Evolutionary conservation across 1,140 invertebrate genomes (phyloP), one percentile per base, ranked within the genome.

Genomic region (Liolophura sinensis): DNA sequence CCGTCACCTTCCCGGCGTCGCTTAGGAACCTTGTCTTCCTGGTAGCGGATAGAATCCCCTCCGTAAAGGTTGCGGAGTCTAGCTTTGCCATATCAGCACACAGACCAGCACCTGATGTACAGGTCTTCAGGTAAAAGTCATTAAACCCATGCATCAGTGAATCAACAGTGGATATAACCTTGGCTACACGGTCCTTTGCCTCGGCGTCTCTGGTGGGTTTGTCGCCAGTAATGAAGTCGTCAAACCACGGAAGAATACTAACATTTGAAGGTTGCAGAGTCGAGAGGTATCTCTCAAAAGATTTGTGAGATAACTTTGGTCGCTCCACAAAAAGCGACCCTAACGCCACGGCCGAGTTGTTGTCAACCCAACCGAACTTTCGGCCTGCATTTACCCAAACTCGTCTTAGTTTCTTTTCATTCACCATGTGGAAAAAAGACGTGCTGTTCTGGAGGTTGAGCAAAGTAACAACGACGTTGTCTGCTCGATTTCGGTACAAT

Each of bases 81-180:
- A 56, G 56, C 0, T 50, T 49, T 4, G 71, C 62, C 64, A 79
- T 68, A 5, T 54, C 20, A n/a, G 60, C 18, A 65, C 79, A 81
- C 12, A 77, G 50, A 1, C 71, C 72, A 7, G 24, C n/a, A 11
- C 40, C 54, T 51, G 66, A 49, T 5, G 68, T 66, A 69, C 79
- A 81, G 1, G 63, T 52, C 24, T 25, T 31, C 46, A 52, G 40
- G 60, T 73, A 72, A 48, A 56, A 48, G 0, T 65, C 46, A 48
- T 78, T 70, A 3, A 74, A 24, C 0, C 63, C 62, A 61, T 76
- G 74, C n/a, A 78, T 52, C 15, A 76, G 31, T 12, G 71, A 40
- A 63, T 78, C 73, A 40, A 40, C 31, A 40, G 31, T 40, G 31
- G 31, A 40, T 5, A 40, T 40, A 40, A 40, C 7, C 69, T 65